A percentile compares a stretch with the other conserved stretches of the same genome.
Evolutionary conservation across 1,140 invertebrate species (phyloP).

Genomic region (Trichonephila inaurata): DNA sequence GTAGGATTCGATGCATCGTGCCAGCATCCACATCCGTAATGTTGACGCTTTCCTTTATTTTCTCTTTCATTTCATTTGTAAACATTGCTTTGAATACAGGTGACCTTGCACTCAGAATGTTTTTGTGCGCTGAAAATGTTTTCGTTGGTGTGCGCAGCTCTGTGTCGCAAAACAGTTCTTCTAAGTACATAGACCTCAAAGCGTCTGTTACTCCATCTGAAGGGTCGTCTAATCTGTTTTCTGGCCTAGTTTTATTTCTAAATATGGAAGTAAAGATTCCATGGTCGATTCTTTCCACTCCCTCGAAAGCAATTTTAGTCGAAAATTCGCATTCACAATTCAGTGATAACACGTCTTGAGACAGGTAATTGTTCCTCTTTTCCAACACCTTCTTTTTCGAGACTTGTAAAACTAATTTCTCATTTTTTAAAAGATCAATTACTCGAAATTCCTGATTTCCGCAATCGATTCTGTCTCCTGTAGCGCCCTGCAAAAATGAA

Average conservation of each 20-base stretch:
- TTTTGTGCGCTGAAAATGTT: slow-evolving; percentile 93
- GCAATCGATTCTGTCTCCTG: not conserved
- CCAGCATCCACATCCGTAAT: slow-evolving; percentile 36
- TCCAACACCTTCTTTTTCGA: no score
- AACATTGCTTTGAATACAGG: slow-evolving; percentile 98
- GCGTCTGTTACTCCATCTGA: no score
- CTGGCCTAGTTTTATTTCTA: no score
- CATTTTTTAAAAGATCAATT: not conserved
- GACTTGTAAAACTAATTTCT: no score
- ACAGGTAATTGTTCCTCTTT: no score
- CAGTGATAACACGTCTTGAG: no score
- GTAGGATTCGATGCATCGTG: not conserved
- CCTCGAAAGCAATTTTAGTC: no score
- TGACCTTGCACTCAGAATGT: slow-evolving; percentile 96
- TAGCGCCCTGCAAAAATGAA: not conserved
- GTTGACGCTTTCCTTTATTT: slow-evolving; percentile 80
- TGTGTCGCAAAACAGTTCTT: slow-evolving; percentile 28
- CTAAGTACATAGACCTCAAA: no score
- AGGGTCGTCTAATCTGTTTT: no score
- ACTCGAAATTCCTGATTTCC: not conserved
- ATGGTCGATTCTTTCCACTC: no score
- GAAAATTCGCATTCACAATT: no score
- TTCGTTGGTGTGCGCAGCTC: slow-evolving; percentile 78
- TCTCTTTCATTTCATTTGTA: slow-evolving; percentile 98
- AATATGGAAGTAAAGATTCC: no score